Base-by-base conservation (phyloP, 2,888 invertebrate genomes). In the Cephonodes hylas region DNA sequence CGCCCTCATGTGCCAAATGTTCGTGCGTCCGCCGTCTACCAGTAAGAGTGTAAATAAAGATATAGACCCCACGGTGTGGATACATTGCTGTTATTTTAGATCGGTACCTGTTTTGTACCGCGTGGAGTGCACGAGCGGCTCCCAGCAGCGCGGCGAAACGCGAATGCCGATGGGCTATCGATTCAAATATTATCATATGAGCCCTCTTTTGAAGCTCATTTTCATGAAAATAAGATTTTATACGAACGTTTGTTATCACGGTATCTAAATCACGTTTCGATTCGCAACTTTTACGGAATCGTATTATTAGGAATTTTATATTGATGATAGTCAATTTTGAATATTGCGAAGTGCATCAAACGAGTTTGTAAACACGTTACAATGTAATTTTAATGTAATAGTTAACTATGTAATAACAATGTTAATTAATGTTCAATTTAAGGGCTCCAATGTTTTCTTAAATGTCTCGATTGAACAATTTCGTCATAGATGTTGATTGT, bases 1-100 rank as follows among this genome's bases (percentile, higher is more conserved):
- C 13, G 38, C n/a, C 38, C 38, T 3, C 10, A 83, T 87, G 91
- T 91, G 92, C 92, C 91, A 91, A 92, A 89, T 84, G 86, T 85
- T 82, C 80, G 82, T 84, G 77, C 80, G 79, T 81, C 74, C 76
- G 72, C 75, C 46, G 23, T 38, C 53, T 31, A 53, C 31, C 27
- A 27, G 72, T 80, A 75, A 76, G 77, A 80, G 75, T 87, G 84
- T 86, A 87, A 79, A 87, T 86, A 88, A 78, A 76, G 77, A 76
- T 68, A 75, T 77, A 76, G 78, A 77, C 68, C 71, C 81, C 79
- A 77, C 72, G 71, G 79, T 79, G n/a, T 83, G 80, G 67, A 69
- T 69, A 73, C 70, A 72, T 79, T 78, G 73, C 75, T 75, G 73
- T 81, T 72, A 70, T 75, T 76, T 76, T 71, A 73, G 75, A 73